A percentile compares a stretch with the other conserved stretches of the same genome.
Evolutionary conservation across 2,113 vertebrate species (phyloP).

Genomic region (Brachyistius frenatus): DNA sequence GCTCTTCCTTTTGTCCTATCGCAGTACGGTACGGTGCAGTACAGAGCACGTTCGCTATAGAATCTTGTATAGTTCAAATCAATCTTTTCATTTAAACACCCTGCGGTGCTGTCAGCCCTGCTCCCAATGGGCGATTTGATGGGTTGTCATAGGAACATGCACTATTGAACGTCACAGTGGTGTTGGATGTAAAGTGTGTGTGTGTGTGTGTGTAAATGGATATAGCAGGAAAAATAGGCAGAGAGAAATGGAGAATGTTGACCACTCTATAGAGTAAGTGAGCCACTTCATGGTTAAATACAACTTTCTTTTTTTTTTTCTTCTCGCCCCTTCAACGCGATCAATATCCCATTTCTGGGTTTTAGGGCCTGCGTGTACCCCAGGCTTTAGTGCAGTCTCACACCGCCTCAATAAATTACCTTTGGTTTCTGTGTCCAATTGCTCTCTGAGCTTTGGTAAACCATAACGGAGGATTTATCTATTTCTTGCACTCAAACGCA

Average conservation of each 20-base stretch:
- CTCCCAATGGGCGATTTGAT: slow-evolving; percentile 54
- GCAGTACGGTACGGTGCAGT: slow-evolving; percentile 13
- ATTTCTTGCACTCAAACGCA: slow-evolving; percentile 15
- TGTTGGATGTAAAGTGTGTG: slow-evolving; percentile 26
- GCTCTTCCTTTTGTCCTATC: slow-evolving; percentile 42
- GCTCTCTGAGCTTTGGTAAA: slow-evolving; percentile 42
- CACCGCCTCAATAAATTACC: slow-evolving; percentile 67
- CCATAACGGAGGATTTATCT: slow-evolving; percentile 45
- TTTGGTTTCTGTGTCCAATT: slow-evolving; percentile 64
- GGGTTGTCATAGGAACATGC: slow-evolving; percentile 68
- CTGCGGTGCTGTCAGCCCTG: slow-evolving; percentile 43
- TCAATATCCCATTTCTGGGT: slow-evolving; percentile 79
- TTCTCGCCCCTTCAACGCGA: slow-evolving; percentile 22
- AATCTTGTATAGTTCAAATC: slow-evolving; percentile 40
- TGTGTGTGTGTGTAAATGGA: slow-evolving; percentile 16
- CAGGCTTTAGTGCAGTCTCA: slow-evolving; percentile 45
- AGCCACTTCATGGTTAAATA: slow-evolving; percentile 69
- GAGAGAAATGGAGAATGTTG: slow-evolving; percentile 36
- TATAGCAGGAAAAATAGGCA: not conserved
- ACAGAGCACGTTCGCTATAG: slow-evolving; percentile 30
- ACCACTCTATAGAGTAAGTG: slow-evolving; percentile 41
- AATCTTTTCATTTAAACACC: slow-evolving; percentile 55
- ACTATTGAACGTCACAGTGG: slow-evolving; percentile 48
- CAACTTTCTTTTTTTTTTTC: slow-evolving; percentile 34
- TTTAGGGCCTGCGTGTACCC: slow-evolving; percentile 71